Evolutionary conservation across 2,888 invertebrate genomes (phyloP), one percentile per base, ranked within the genome.

Genomic region (Ennomos erosarius): DNA sequence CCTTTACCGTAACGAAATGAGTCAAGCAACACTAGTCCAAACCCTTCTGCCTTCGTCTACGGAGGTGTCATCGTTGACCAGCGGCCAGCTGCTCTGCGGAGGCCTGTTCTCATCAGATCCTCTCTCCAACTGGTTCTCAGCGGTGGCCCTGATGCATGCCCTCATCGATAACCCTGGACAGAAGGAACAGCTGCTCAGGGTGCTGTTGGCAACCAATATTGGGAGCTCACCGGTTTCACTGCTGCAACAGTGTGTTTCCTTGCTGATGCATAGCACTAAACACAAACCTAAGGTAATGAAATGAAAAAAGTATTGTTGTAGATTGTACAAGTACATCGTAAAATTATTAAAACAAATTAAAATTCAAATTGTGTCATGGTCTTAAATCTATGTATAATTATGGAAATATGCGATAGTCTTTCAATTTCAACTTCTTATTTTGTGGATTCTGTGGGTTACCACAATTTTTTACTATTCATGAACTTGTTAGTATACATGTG

Each of bases 41-140:
- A 99, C 99, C 0, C 93, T 99, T 0, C 90, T 99, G 10, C 99
- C 99, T 0, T 96, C 97, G 1, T 95, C 96, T 34, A 93, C 96
- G 0, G 97, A 97, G 78, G 95, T 94, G 8, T 93, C 95, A 0
- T 93, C 93, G 5, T 84, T 96, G 11, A 96, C 96, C 9, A 95
- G 95, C 49, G 98, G 99, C 0, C 99, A 99, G 87, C 90, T 99
- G 16, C 92, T 99, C 10, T 99, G 99, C 80, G 97, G 97, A 1
- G 99, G 99, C 0, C 89, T 99, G 33, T 98, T 99, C 84, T 97
- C 97, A 50, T 90, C 94, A 0, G 99, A 99, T 81, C 93, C 96
- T 0, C 90, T 98, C 26, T 97, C 98, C 34, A 98, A 97, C 84
- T 99, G 99, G 99, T 98, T 99, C 88, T 97, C 98, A 0, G 95